Conservation (phyloP, 2,113 vertebrate species). For the Brienomyrus brachyistius region DNA sequence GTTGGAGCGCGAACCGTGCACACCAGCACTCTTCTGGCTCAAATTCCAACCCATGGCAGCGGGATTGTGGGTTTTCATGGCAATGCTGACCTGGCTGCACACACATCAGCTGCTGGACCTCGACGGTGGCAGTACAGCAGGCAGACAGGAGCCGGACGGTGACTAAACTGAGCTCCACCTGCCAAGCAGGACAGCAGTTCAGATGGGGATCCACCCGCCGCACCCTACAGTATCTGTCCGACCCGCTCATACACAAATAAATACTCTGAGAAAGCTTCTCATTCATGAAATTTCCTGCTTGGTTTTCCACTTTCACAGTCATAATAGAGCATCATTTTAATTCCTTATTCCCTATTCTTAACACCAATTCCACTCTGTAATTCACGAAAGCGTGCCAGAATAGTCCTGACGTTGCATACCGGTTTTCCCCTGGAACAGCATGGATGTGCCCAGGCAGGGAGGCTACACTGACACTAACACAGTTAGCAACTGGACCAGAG, state of each 20-base stretch:
- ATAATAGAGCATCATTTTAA: not conserved
- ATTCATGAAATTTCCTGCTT: not conserved
- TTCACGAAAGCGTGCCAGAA: too few species aligned
- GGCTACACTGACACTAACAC: not conserved
- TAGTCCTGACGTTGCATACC: not conserved
- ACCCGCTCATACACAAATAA: not conserved
- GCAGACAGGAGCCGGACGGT: not conserved
- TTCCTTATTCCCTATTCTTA: not conserved
- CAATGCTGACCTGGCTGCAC: conserved; percentile 36
- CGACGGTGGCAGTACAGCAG: not conserved
- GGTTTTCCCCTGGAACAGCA: not conserved
- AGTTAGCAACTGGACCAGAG: not conserved
- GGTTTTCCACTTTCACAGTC: not conserved
- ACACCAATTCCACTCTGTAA: not conserved
- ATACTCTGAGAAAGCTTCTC: not conserved
- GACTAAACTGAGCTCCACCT: not conserved
- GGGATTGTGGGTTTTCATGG: conserved; percentile 42
- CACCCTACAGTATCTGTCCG: not conserved
- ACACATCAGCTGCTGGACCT: not conserved
- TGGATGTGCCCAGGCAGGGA: not conserved
- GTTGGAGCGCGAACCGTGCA: not conserved
- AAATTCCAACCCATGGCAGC: not conserved
- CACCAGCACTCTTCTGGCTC: not conserved
- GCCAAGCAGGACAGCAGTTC: not conserved
- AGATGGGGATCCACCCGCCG: not conserved